Percentiles rank a stretch among this genome's conserved stretches.
Conservation (phyloP, 2,888 invertebrate species). For the Thymelicus acteon region DNA sequence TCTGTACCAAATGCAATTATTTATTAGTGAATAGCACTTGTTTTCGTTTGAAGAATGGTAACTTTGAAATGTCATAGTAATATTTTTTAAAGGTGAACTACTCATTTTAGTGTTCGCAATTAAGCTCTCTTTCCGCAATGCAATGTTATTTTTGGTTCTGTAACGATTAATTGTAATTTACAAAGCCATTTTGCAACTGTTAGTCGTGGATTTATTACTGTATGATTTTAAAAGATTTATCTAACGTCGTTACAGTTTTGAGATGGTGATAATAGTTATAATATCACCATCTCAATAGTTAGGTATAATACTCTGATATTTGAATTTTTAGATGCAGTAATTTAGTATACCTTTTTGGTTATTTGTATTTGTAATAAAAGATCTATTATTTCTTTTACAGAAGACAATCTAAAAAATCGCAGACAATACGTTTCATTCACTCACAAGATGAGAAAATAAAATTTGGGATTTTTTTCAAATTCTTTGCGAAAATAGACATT, state of each 20-base stretch:
- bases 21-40: slow-evolving; percentile 37
- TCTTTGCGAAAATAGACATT: too few species aligned
- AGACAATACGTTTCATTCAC: too few species aligned
- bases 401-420: too few species aligned
- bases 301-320: background rate
- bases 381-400: too few species aligned
- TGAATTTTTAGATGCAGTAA: background rate
- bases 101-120: slow-evolving; percentile 31
- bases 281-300: too few species aligned
- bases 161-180: slow-evolving; percentile 7
- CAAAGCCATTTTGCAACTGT: slow-evolving; percentile 11
- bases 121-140: slow-evolving; percentile 15
- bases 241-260: background rate
- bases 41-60: slow-evolving; percentile 37
- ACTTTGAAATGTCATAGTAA: slow-evolving; percentile 37
- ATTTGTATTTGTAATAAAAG: too few species aligned
- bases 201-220: background rate
- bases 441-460: too few species aligned
- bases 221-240: background rate
- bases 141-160: background rate
- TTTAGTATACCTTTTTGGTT: background rate
- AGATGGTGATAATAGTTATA: background rate
- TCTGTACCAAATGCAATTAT: slow-evolving; percentile 52
- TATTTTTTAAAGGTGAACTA: slow-evolving; percentile 37
- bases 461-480: too few species aligned